A percentile compares a stretch with the other conserved stretches of the same genome.
Evolutionary conservation across 1,140 invertebrate species (phyloP).

Genomic region (Papilio polytes): DNA sequence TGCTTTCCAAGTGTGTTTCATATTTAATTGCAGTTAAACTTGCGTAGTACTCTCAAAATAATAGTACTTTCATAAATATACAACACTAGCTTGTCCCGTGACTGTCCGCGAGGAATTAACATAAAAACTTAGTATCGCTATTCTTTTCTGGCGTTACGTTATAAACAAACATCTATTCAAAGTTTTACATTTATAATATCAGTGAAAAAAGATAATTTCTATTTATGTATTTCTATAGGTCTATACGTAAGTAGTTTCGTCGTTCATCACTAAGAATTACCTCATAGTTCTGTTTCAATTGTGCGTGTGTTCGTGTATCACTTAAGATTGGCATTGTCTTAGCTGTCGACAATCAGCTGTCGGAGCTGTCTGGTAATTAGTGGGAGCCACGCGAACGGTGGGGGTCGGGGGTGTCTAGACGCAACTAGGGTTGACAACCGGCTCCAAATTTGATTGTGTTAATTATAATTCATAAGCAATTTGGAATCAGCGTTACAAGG

Average conservation of each 20-base stretch:
- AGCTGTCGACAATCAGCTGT: conserved; percentile 36
- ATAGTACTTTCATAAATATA: background rate
- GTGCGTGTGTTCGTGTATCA: conserved; percentile 31
- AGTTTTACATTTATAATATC: too few species aligned
- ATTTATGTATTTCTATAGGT: background rate
- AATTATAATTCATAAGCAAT: background rate
- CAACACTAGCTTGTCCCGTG: background rate
- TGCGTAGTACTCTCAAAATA: background rate
- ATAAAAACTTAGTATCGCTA: too few species aligned
- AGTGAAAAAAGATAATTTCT: background rate
- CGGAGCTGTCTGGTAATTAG: conserved; percentile 35
- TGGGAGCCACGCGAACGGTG: conserved; percentile 1
- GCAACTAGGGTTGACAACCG: background rate
- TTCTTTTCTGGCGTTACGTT: too few species aligned
- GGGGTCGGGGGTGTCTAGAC: conserved; percentile 9
- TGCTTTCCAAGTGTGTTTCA: background rate
- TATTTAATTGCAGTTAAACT: background rate
- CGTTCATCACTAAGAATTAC: background rate
- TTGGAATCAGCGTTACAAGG: background rate
- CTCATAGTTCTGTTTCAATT: background rate
- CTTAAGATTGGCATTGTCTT: conserved; percentile 35
- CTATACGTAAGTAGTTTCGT: background rate
- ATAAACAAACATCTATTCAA: too few species aligned
- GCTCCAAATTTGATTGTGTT: background rate
- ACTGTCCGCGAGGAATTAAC: too few species aligned